Evolutionary conservation across 2,113 vertebrate genomes (phyloP).

Genomic region (Hemichromis elongatus): DNA sequence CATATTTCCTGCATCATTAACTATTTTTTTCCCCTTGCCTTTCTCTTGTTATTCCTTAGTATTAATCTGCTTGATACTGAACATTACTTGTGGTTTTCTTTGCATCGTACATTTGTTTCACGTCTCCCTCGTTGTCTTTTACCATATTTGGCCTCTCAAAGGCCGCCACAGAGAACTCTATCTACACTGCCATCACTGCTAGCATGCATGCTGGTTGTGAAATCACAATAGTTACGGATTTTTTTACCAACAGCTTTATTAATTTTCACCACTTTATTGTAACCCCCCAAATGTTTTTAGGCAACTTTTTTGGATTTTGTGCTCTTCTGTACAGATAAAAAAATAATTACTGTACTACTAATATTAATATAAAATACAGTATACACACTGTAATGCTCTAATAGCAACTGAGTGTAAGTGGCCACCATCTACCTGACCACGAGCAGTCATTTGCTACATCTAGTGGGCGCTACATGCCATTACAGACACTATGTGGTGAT

Average conservation of each 20-base stretch:
- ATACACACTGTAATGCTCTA: neutral
- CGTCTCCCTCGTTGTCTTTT: neutral
- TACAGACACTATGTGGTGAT: conserved; percentile 13
- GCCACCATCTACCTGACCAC: neutral
- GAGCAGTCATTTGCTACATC: conserved; percentile 53
- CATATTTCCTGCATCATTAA: conserved; percentile 54
- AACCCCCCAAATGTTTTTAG: neutral
- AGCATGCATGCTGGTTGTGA: neutral
- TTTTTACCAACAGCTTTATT: neutral
- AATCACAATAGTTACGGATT: neutral
- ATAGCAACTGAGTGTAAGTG: neutral
- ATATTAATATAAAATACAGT: neutral
- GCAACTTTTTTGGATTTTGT: neutral
- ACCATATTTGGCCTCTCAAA: neutral
- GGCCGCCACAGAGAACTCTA: neutral
- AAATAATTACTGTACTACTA: neutral
- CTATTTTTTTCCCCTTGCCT: conserved; percentile 23
- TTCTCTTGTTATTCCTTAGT: neutral
- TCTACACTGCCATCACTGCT: neutral
- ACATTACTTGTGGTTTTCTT: neutral
- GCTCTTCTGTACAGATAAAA: neutral
- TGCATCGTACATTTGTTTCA: neutral
- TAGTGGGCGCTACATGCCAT: conserved; percentile 54
- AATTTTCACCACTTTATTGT: neutral
- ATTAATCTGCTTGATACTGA: neutral